Base-by-base conservation (phyloP, 2,888 invertebrate species). In the Timandra comae region DNA sequence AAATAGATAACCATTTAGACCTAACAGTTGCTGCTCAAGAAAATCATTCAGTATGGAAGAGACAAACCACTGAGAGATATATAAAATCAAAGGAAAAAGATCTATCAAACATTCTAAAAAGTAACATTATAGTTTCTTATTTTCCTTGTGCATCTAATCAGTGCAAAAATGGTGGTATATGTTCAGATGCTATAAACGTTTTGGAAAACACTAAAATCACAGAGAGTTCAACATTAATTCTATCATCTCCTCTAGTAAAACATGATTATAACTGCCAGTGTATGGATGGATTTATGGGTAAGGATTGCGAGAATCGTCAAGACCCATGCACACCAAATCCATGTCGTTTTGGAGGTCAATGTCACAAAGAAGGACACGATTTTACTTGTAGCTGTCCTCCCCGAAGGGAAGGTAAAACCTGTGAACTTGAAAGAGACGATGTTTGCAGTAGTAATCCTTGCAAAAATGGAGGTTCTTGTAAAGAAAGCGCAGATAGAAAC, bases 311-410 rank as follows among this genome's bases (percentile, higher is more conserved):
- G 57, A 91, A 92, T 56, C 88, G 94, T 4, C 95, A 95, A 79
- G 96, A 97, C 79, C 98, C 98, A 0, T 96, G 97, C 62, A 88
- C 92, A 12, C 95, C 95, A 1, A 95, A 93, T 66, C 97, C 97
- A 3, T 98, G 98, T 65, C 89, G 91, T 46, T 89, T 90, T 52
- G 94, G 93, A 38, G 96, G 94, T 0, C 91, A 92, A 49, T 98
- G 98, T 63, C 88, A 93, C 28, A 90, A 94, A 40, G 90, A 93
- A 75, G 94, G 93, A 0, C 92, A 91, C 63, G 94, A 94, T 54
- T 97, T 94, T 71, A 90, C 91, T 41, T 97, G 97, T 60, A 86
- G 88, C 2, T 97, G 97, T 63, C 91, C 94, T 0, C 70, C 90
- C 0, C 88, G 91, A 33, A 89, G 93, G 37, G 93, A 95, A 62